These are phyloP conservation scores for Limonius californicus DNA, from an alignment of 1,140 invertebrate species.

Conservation along the genomic window DNA sequence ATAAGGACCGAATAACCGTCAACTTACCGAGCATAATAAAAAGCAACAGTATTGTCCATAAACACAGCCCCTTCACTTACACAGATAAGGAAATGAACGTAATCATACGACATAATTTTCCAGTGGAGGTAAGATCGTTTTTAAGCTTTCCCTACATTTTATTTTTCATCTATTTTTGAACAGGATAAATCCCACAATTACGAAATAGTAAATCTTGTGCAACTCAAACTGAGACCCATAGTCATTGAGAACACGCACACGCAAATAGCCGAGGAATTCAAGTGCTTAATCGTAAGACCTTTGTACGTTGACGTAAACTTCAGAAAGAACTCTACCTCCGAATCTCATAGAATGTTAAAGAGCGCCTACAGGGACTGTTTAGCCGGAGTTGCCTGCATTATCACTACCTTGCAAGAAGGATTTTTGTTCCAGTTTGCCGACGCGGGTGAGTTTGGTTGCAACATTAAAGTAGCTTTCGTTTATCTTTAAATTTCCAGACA, in stretches of 20 bases:
- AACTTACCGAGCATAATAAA: constrained; percentile 43
- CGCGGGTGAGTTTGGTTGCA: constrained; percentile 19
- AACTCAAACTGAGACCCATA: constrained; percentile 45
- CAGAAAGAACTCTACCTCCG: constrained; percentile 23
- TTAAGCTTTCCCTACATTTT: too few relatives aligned
- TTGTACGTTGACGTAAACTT: constrained; percentile 42
- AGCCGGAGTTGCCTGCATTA: constrained; percentile 45
- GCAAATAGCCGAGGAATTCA: constrained; percentile 45
- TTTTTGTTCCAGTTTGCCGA: constrained; percentile 56
- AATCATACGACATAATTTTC: constrained; percentile 40
- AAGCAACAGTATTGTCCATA: constrained; percentile 44
- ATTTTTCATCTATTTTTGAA: too few relatives aligned
- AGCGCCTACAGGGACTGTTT: constrained; percentile 35
- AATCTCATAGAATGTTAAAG: constrained; percentile 25
- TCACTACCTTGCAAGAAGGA: constrained; percentile 55
- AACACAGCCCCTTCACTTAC: constrained; percentile 44
- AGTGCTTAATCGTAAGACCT: constrained; percentile 42
- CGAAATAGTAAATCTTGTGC: constrained; percentile 44
- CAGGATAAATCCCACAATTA: constrained; percentile 32
- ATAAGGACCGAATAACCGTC: constrained; percentile 36
- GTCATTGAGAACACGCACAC: constrained; percentile 39
- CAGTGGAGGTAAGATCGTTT: constrained; percentile 42
- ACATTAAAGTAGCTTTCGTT: too few relatives aligned
- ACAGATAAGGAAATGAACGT: constrained; percentile 44
- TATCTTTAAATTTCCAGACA: constrained; percentile 23